Percentiles rank a stretch among this genome's conserved stretches.
These are phyloP conservation scores for Capreolus pygargus DNA, from an alignment of 2,113 vertebrate genomes.

Conservation along the genomic window DNA sequence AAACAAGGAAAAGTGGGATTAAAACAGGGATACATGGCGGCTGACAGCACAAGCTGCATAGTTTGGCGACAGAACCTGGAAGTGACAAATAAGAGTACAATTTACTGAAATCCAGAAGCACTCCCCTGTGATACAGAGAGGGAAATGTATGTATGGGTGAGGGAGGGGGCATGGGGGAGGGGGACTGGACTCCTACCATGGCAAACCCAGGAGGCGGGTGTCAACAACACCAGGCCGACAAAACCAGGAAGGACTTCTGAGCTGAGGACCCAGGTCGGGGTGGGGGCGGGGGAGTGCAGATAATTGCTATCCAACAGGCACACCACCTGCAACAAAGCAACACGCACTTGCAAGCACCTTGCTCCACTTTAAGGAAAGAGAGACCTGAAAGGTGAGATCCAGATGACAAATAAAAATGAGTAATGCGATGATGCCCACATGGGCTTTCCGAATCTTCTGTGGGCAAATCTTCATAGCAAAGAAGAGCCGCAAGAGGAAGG, in stretches of 20 bases:
- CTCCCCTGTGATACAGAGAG: accelerated
- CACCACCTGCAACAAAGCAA: neutral
- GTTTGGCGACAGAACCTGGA: neutral
- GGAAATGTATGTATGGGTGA: neutral
- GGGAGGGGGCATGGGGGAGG: accelerated
- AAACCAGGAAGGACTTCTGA: neutral
- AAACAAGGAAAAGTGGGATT: neutral
- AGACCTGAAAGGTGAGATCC: neutral
- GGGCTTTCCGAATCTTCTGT: neutral
- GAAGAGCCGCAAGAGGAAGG: neutral
- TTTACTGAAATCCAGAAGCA: neutral
- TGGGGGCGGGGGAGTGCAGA: neutral
- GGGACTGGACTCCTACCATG: accelerated
- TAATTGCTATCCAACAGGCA: neutral
- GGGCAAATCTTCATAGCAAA: neutral
- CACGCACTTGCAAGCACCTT: neutral
- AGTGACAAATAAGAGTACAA: neutral
- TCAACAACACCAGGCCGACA: neutral
- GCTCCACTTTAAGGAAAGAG: neutral
- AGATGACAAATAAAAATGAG: neutral
- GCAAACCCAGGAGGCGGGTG: neutral
- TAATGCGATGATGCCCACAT: neutral
- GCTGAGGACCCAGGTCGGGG: neutral
- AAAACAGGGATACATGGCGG: neutral
- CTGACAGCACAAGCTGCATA: neutral